These are phyloP conservation scores for Tethya wilhelma DNA, from an alignment of 37 sponge, comb jelly and placozoan genomes.

Conservation along the genomic window DNA sequence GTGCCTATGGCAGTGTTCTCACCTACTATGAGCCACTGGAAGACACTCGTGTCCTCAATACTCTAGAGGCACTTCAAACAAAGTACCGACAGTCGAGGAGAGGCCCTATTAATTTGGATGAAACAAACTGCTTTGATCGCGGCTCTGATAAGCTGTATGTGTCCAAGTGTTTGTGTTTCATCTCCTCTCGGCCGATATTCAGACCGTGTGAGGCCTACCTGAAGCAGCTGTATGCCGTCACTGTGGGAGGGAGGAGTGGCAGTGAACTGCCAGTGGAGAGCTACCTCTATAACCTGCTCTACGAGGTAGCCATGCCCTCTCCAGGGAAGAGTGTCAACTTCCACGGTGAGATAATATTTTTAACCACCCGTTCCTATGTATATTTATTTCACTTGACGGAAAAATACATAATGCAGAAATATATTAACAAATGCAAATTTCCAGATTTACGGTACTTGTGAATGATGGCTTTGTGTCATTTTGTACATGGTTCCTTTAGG, in stretches of 20 bases:
- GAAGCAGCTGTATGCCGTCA: slow-evolving; percentile 62
- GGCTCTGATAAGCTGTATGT: slow-evolving; percentile 41
- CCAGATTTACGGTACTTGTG: no score
- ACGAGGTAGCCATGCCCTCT: slow-evolving; percentile 67
- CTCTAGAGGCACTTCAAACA: slow-evolving; percentile 59
- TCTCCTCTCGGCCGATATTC: slow-evolving; percentile 61
- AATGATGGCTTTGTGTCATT: no score
- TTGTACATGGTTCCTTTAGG: no score
- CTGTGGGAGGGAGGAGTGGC: slow-evolving; percentile 3
- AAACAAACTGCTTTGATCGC: slow-evolving; percentile 9
- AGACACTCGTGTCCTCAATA: slow-evolving; percentile 9
- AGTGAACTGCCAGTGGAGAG: slow-evolving; percentile 74
- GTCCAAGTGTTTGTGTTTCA: slow-evolving; percentile 68
- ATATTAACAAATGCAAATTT: no score
- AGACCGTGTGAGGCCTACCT: slow-evolving; percentile 49
- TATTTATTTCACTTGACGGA: no score
- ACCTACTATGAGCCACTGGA: slow-evolving; percentile 66
- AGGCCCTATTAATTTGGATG: slow-evolving; percentile 7
- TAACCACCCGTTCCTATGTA: no score
- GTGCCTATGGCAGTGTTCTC: slow-evolving; percentile 68
- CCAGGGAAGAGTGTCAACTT: slow-evolving; percentile 78
- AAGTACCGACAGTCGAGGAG: slow-evolving; percentile 10
- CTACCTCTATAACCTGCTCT: slow-evolving; percentile 82
- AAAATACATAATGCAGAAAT: no score
- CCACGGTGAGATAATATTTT: slow-evolving; percentile 39